These are phyloP conservation scores for Pocillopora meandrina DNA, from an alignment of 92 coral and sea anemone species.

Conservation along the genomic window DNA sequence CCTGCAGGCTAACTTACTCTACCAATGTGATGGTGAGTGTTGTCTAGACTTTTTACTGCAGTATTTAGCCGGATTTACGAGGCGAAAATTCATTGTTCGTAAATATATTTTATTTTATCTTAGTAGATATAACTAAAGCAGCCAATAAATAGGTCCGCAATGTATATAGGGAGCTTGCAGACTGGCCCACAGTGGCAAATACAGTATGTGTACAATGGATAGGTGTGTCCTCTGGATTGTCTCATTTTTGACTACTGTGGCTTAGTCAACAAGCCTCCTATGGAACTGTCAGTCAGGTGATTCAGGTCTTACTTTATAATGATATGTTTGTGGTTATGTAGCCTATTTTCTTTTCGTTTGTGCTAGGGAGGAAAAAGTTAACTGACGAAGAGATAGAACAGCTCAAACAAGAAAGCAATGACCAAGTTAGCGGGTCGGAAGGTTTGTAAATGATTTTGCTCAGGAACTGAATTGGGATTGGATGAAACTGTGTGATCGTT, in stretches of 20 bases:
- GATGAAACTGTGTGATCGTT: neutral
- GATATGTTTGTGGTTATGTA: too few relatives aligned
- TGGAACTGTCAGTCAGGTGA: too few relatives aligned
- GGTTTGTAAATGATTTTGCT: neutral
- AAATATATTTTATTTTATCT: too few relatives aligned
- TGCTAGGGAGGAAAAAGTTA: slow-evolving; percentile 49
- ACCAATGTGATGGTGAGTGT: slow-evolving; percentile 79
- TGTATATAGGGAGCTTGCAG: neutral
- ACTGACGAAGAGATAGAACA: slow-evolving; percentile 63
- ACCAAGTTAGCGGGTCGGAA: slow-evolving; percentile 22
- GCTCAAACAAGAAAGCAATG: slow-evolving; percentile 46
- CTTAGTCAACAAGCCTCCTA: too few relatives aligned
- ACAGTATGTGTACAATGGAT: too few relatives aligned
- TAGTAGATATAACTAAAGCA: too few relatives aligned
- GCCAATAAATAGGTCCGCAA: neutral
- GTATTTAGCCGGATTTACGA: neutral
- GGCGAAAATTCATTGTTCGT: neutral
- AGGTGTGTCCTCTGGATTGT: too few relatives aligned
- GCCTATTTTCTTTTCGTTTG: too few relatives aligned
- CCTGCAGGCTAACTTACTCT: slow-evolving; percentile 81
- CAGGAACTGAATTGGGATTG: neutral
- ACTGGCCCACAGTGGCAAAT: neutral
- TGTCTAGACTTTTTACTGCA: neutral
- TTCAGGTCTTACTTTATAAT: too few relatives aligned
- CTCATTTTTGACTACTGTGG: too few relatives aligned